phyloP scores from a whole-genome alignment of 2,888 invertebrate genomes.

The Micoletzkya japonica region DNA sequence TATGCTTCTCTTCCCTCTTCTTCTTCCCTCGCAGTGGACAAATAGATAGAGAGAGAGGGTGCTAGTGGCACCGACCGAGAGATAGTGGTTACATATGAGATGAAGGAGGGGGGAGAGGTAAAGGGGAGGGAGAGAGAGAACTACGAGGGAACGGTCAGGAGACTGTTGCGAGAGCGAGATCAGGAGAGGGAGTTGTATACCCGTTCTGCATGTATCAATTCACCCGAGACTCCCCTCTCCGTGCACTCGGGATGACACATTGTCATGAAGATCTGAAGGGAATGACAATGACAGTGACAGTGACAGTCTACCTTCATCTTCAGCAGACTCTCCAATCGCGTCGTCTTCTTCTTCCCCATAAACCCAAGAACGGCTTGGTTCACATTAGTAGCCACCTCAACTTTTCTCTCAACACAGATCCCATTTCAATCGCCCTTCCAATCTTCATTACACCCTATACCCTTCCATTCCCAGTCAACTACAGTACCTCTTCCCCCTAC shows the following conservation, averaged over 20 bases:
- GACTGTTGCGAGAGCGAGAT: neutral
- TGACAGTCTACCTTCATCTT: constrained; percentile 22
- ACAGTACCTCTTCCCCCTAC: constrained; percentile 9
- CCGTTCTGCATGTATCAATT: constrained; percentile 6
- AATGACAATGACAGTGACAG: neutral
- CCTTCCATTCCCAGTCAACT: too few species aligned
- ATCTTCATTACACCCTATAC: neutral
- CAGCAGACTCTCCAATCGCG: constrained; percentile 13
- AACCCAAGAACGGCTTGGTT: constrained; percentile 8
- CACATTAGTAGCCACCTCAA: constrained; percentile 8
- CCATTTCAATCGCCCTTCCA: neutral
- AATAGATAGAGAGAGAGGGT: too few species aligned
- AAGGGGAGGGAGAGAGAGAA: neutral
- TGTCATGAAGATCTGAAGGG: constrained; percentile 19
- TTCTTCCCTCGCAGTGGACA: too few species aligned
- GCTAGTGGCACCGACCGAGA: too few species aligned
- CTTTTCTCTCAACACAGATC: neutral
- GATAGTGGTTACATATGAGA: too few species aligned
- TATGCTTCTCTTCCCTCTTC: too few species aligned
- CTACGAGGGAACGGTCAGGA: neutral
- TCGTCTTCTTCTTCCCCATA: constrained; percentile 6
- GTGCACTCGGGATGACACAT: constrained; percentile 1
- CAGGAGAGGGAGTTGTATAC: neutral
- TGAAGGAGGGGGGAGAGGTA: neutral
- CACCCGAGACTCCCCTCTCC: constrained; percentile 7